phyloP scores from a whole-genome alignment of 2,797 vertebrate species.

The Fundulus diaphanus region DNA sequence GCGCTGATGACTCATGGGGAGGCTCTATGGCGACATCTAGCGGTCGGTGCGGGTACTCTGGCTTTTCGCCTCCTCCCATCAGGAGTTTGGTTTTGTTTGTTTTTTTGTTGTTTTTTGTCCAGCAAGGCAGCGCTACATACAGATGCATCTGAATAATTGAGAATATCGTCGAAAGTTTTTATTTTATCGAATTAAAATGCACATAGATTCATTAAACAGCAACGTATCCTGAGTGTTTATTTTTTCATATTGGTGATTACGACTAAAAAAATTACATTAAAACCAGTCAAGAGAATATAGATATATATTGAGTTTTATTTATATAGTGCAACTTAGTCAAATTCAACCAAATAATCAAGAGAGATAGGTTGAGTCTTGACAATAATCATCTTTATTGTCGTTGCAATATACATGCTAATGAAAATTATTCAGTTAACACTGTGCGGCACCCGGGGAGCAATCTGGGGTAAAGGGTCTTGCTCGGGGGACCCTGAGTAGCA shows the following conservation, averaged over 20 bases:
- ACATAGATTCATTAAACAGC: not conserved
- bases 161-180: not conserved
- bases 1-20: slow-evolving; percentile 74
- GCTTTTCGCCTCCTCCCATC: slow-evolving; percentile 46
- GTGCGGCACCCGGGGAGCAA: no score
- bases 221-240: not conserved
- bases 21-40: slow-evolving; percentile 55
- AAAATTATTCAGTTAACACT: no score
- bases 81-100: no score
- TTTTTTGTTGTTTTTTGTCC: slow-evolving; percentile 34
- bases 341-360: no score
- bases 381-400: no score
- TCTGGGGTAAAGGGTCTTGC: no score
- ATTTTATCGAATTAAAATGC: not conserved
- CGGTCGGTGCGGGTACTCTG: slow-evolving; percentile 25
- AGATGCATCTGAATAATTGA: not conserved
- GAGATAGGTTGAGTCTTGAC: no score
- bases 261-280: not conserved
- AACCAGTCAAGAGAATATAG: not conserved
- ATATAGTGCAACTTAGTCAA: no score
- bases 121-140: no score
- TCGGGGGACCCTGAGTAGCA: no score
- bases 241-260: not conserved
- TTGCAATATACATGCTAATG: no score
- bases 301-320: no score